These are phyloP conservation scores for Dysidea cf. avara DNA, from an alignment of 37 sponge, comb jelly and placozoan species.

Conservation along the genomic window DNA sequence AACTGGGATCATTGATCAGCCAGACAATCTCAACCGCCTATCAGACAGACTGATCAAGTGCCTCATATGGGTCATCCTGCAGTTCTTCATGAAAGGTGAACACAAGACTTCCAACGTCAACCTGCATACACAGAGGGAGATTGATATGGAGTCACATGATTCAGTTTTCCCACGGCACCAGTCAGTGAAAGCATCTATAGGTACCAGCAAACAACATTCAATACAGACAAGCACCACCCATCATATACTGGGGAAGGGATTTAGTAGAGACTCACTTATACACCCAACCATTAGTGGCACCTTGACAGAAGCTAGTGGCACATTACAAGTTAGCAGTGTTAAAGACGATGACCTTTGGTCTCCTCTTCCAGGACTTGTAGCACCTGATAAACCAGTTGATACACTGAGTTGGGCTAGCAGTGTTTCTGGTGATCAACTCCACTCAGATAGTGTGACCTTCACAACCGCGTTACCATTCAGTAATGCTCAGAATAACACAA, in stretches of 20 bases:
- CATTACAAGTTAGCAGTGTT: too few species aligned
- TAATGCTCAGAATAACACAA: too few species aligned
- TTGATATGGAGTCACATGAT: not conserved
- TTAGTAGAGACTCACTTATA: too few species aligned
- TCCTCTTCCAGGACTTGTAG: conserved; percentile 15
- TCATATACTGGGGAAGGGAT: not conserved
- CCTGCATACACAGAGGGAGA: not conserved
- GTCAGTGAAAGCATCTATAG: not conserved
- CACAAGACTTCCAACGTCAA: not conserved
- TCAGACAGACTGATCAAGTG: conserved; percentile 41
- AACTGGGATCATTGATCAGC: conserved; percentile 79
- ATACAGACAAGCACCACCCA: not conserved
- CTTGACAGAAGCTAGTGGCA: too few species aligned
- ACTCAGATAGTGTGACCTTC: too few species aligned
- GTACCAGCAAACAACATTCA: not conserved
- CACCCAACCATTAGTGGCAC: too few species aligned
- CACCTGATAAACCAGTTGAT: conserved; percentile 15
- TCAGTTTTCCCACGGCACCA: not conserved
- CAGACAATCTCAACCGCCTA: conserved; percentile 42
- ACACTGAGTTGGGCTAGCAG: not conserved
- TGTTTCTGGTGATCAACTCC: too few species aligned
- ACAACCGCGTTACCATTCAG: too few species aligned
- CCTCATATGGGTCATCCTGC: conserved; percentile 49
- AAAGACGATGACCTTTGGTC: too few species aligned
- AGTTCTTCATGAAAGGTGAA: conserved; percentile 1